Evolutionary conservation across 2,888 invertebrate species (phyloP), one percentile per base, ranked within the genome.

Genomic region (Quadroppia sp.): DNA sequence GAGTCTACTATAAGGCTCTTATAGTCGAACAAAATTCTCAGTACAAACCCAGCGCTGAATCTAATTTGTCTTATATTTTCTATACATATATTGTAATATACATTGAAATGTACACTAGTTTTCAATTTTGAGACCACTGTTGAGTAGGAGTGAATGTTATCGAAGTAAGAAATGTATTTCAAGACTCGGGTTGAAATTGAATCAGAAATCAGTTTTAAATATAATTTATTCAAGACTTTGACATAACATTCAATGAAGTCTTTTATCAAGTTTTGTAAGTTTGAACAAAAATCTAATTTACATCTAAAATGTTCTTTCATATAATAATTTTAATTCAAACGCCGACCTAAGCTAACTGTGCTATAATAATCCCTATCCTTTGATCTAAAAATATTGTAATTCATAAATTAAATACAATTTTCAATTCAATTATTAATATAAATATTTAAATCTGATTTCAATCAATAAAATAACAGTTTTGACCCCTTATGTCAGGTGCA

Each of bases 11-110:
- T 36, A 61, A 42, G n/a, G 23, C 67, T 42, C 36, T 15, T 2
- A 23, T 40, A 32, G 40, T 23, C 4, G 40, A 32, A 15, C n/a
- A 67, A 59, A 59, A 4, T 67, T 42, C 9, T 42, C 15, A 2
- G 15, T 36, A 36, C 67, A 67, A 23, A 23, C 45, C 53, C 20
- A 50, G 17, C 50, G 20, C 50, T 64, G 25, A 67, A 67, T 40
- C 42, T 42, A 67, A 67, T 42, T 67, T 42, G 23, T n/a, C 20
- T 13, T 15, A 59, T 30, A 15, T 61, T 32, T 61, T 61, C 61
- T 61, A 32, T 61, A 36, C n/a, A 61, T 17, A 61, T 25, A 53
- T 15, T n/a, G 17, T 11, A 45, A 17, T 32, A 1, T n/a, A 1
- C 32, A 61, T 30, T 32, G 17, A 61, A 28, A 36, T 17, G n/a